Evolutionary conservation across 2,797 vertebrate genomes (phyloP).

Genomic region (Neoniphon sammara): DNA sequence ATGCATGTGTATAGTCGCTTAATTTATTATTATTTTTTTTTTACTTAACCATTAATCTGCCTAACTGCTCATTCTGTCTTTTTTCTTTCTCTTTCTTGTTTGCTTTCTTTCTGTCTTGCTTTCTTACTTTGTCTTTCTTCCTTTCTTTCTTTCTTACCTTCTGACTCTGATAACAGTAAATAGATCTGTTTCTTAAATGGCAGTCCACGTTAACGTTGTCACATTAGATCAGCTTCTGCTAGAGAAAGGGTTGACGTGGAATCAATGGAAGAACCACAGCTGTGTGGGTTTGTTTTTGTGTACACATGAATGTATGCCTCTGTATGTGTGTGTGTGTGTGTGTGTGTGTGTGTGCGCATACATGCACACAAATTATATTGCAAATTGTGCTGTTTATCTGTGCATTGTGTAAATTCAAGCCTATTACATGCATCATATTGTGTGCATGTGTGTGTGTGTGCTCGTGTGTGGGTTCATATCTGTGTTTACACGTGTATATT

Average conservation of each 20-base stretch:
- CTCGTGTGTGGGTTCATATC: background rate
- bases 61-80: background rate
- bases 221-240: no score
- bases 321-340: no score
- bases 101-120: background rate
- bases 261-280: no score
- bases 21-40: no score
- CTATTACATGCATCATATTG: no score
- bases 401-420: no score
- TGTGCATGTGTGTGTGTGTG: background rate
- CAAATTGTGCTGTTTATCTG: background rate
- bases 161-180: background rate
- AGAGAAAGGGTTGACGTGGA: no score
- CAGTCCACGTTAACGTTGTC: no score
- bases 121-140: background rate
- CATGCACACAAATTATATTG: no score
- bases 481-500: background rate
- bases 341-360: no score
- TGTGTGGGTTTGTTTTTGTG: no score
- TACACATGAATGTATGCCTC: no score
- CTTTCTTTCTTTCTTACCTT: slow-evolving; percentile 1
- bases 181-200: background rate
- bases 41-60: background rate
- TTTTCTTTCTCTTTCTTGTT: background rate
- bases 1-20: background rate